phyloP scores from a whole-genome alignment of 2,888 invertebrate species.

The Eupithecia vulgata region DNA sequence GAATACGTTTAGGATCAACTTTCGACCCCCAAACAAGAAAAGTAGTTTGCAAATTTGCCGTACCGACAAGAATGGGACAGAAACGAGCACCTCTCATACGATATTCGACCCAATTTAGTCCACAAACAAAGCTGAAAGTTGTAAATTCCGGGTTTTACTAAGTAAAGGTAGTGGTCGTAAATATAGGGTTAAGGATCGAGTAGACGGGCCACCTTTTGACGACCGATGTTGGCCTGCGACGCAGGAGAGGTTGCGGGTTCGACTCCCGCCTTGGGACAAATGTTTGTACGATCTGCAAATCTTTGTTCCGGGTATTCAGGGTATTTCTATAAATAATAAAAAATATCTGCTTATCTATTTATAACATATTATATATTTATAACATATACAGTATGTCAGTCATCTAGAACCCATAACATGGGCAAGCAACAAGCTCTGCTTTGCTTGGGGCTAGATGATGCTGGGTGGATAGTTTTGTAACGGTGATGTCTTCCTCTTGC shows the following conservation, averaged over 20 bases:
- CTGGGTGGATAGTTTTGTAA: not conserved
- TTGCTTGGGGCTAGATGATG: too few species aligned
- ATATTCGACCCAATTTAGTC: slow-evolving; percentile 15
- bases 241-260: too few species aligned
- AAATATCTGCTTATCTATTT: too few species aligned
- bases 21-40: slow-evolving; percentile 43
- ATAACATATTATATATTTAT: too few species aligned
- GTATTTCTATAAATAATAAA: too few species aligned
- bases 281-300: too few species aligned
- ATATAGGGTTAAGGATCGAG: slow-evolving; percentile 9
- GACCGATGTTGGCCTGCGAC: too few species aligned
- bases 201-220: not conserved
- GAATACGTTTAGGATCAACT: slow-evolving; percentile 48
- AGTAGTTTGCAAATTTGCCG: slow-evolving; percentile 49
- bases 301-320: too few species aligned
- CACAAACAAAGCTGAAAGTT: slow-evolving; percentile 17
- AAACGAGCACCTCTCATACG: slow-evolving; percentile 10
- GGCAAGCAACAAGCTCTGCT: too few species aligned
- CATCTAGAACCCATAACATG: too few species aligned
- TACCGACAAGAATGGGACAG: slow-evolving; percentile 42
- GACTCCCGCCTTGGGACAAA: too few species aligned
- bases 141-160: slow-evolving; percentile 2
- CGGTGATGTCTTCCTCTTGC: not conserved
- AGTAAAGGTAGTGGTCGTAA: slow-evolving; percentile 30
- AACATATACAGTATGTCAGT: too few species aligned